A percentile compares a stretch with the other conserved stretches of the same genome.
Evolutionary conservation across 2,113 vertebrate genomes (phyloP).

Genomic region (Proterorhinus semilunaris): DNA sequence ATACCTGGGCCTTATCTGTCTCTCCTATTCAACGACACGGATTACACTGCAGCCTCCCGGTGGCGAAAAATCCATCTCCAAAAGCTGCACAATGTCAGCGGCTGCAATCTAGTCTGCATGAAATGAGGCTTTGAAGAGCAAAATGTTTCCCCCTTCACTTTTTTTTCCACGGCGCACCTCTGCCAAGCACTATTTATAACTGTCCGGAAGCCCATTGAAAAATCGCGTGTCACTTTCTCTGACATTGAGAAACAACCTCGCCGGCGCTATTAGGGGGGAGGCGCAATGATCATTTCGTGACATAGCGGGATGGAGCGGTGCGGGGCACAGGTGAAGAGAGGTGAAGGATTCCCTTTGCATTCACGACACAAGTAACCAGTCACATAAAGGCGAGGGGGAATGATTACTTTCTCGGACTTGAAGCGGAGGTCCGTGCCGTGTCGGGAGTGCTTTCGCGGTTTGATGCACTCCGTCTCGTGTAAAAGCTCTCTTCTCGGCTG

Average conservation of each 20-base stretch:
- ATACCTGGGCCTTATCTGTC: constrained; percentile 23
- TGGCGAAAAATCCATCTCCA: constrained; percentile 17
- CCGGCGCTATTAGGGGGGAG: constrained; percentile 25
- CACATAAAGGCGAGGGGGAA: constrained; percentile 55
- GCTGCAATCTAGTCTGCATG: constrained; percentile 19
- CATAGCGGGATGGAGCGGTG: constrained; percentile 5
- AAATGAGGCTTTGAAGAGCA: constrained; percentile 21
- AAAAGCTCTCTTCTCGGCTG: constrained; percentile 28
- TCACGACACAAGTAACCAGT: constrained; percentile 38
- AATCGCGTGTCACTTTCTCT: constrained; percentile 57
- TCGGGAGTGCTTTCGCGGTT: constrained; percentile 44
- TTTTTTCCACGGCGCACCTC: constrained; percentile 31
- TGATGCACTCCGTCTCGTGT: constrained; percentile 50
- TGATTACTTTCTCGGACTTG: constrained; percentile 54
- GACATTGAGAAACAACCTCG: constrained; percentile 60
- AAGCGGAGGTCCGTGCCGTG: constrained; percentile 49
- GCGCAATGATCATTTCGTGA: constrained; percentile 45
- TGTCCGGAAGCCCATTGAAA: constrained; percentile 58
- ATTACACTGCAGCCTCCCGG: constrained; percentile 15
- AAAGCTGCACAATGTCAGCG: constrained; percentile 9
- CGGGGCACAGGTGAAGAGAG: constrained; percentile 22
- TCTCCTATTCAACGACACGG: constrained; percentile 19
- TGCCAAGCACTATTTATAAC: constrained; percentile 58
- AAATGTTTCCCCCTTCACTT: constrained; percentile 16
- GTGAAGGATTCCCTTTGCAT: constrained; percentile 45